A percentile compares a stretch with the other conserved stretches of the same genome.
Conservation (phyloP, 2,888 invertebrate species). For the Drosophila kuntzei region DNA sequence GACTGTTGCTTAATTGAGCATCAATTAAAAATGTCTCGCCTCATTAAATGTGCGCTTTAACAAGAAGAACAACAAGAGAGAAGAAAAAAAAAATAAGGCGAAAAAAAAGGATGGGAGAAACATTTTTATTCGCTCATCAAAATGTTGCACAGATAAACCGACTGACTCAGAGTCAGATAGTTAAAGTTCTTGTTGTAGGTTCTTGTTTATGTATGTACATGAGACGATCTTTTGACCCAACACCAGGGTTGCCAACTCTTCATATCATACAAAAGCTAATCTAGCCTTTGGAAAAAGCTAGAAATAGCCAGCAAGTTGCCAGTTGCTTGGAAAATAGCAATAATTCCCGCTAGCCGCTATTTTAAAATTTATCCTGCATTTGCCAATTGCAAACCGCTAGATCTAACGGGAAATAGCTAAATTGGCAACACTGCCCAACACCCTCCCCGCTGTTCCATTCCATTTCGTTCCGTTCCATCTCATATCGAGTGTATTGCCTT, state of each 20-base stretch:
- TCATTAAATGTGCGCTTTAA: slow-evolving; percentile 66
- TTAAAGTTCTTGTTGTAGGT: slow-evolving; percentile 13
- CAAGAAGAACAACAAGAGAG: slow-evolving; percentile 22
- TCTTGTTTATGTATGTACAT: slow-evolving; percentile 12
- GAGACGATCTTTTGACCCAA: slow-evolving; percentile 1
- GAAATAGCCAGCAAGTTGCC: too few relatives aligned
- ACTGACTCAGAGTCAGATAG: slow-evolving; percentile 20
- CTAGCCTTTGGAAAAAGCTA: too few relatives aligned
- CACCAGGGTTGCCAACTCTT: too few relatives aligned
- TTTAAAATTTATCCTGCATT: too few relatives aligned
- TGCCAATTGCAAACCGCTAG: too few relatives aligned
- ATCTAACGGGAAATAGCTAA: too few relatives aligned
- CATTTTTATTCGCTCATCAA: slow-evolving; percentile 22
- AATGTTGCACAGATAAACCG: slow-evolving; percentile 36
- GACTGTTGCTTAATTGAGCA: slow-evolving; percentile 71
- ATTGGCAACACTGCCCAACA: neutral
- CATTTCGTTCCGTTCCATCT: slow-evolving; percentile 1
- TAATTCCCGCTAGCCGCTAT: too few relatives aligned
- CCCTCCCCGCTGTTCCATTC: slow-evolving; percentile 4
- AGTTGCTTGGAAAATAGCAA: too few relatives aligned
- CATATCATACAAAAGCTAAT: too few relatives aligned
- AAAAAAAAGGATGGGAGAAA: neutral
- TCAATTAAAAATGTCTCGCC: slow-evolving; percentile 78
- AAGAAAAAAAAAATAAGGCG: neutral
- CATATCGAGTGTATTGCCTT: neutral